Conservation (phyloP, 2,888 invertebrate genomes). For the Cataglyphis albicans region DNA sequence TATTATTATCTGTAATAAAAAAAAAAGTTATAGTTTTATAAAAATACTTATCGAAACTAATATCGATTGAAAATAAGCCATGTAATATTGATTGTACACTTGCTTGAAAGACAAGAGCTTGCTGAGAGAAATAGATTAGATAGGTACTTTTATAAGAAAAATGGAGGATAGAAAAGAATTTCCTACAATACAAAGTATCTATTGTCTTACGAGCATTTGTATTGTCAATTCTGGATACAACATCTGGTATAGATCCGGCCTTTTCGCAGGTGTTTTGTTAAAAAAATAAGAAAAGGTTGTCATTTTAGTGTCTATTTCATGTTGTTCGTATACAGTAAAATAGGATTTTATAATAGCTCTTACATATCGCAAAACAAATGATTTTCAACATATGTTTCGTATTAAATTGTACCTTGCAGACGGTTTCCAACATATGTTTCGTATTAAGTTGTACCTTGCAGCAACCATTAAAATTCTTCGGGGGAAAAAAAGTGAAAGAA, state of each 20-base stretch:
- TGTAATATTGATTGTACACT: constrained; percentile 9
- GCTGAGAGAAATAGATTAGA: not conserved
- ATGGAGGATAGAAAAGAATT: not conserved
- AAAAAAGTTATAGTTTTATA: not conserved
- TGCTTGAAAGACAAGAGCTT: not conserved
- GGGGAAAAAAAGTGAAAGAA: constrained; percentile 71
- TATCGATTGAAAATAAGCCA: constrained; percentile 25
- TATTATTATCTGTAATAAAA: constrained; percentile 19
- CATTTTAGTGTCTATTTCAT: constrained; percentile 13
- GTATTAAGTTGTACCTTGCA: constrained; percentile 3
- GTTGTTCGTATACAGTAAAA: constrained; percentile 1
- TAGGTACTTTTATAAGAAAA: not conserved
- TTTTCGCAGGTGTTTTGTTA: constrained; percentile 66
- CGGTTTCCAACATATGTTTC: constrained; percentile 26
- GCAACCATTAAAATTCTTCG: constrained; percentile 73
- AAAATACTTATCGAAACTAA: constrained; percentile 37
- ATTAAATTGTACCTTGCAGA: not conserved
- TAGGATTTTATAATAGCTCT: not conserved
- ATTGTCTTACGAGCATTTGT: constrained; percentile 65
- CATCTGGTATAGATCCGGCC: constrained; percentile 70
- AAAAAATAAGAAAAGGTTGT: constrained; percentile 49
- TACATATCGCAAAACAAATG: constrained; percentile 48
- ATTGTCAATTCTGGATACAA: constrained; percentile 48
- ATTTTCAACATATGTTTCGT: constrained; percentile 6
- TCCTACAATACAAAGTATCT: constrained; percentile 56